phyloP scores from a whole-genome alignment of 2,888 invertebrate species.

The Callyntrura sp. region DNA sequence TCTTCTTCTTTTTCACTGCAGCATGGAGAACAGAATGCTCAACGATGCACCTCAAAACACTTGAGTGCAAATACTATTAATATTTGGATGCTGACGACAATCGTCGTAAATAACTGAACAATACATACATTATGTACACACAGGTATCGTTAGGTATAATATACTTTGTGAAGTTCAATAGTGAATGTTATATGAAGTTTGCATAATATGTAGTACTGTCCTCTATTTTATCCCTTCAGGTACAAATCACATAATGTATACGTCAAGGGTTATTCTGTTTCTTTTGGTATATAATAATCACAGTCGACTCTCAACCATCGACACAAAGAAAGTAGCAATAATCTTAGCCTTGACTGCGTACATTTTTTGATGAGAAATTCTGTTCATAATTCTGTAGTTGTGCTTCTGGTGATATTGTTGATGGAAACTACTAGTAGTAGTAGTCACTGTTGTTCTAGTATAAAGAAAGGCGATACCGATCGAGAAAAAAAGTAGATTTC shows the following conservation, averaged over 20 bases:
- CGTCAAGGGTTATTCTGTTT: constrained; percentile 31
- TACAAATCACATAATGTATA: constrained; percentile 50
- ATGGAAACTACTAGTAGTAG: not conserved
- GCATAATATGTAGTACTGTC: not conserved
- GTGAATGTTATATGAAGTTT: not conserved
- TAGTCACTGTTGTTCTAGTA: not conserved
- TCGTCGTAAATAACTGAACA: not conserved
- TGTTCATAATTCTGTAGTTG: not conserved
- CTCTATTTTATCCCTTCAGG: constrained; percentile 48
- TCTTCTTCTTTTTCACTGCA: not conserved
- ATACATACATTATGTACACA: not conserved
- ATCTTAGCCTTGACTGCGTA: constrained; percentile 37
- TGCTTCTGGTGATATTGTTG: constrained; percentile 14
- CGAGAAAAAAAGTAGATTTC: not conserved
- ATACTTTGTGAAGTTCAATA: constrained; percentile 1
- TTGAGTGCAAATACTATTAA: no score
- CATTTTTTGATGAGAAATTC: not conserved
- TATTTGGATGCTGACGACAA: no score
- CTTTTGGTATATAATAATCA: constrained; percentile 39
- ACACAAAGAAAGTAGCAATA: not conserved
- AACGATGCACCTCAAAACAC: not conserved
- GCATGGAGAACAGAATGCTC: not conserved
- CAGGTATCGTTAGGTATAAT: not conserved
- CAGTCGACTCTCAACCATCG: constrained; percentile 26
- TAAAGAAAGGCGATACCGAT: constrained; percentile 12